Evolutionary conservation across 2,113 vertebrate species (phyloP).

Genomic region (Anas platyrhynchos): DNA sequence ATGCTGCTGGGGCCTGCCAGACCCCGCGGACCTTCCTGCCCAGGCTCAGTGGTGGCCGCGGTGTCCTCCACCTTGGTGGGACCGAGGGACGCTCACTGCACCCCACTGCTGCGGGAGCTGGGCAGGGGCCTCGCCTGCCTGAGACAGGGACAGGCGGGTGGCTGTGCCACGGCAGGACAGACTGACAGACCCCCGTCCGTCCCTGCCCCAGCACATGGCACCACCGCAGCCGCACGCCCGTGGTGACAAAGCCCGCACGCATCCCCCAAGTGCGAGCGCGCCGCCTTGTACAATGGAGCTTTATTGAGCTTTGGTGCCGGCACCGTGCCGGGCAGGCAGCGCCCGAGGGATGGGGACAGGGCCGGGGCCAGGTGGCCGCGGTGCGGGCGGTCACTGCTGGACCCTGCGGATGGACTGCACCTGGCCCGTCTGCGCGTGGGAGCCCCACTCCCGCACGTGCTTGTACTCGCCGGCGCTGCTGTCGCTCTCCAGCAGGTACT

Average conservation of each 20-base stretch:
- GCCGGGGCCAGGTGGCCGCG: fast-evolving
- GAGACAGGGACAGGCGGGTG: background rate
- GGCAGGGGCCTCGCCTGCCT: background rate
- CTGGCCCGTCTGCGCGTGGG: constrained; percentile 91
- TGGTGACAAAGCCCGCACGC: background rate
- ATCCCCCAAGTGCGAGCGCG: background rate
- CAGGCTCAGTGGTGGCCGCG: background rate
- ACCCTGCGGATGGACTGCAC: constrained; percentile 94
- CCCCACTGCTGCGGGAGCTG: fast-evolving
- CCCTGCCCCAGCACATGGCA: fast-evolving
- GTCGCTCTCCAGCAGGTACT: constrained; percentile 94
- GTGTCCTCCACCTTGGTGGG: background rate
- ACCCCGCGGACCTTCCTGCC: background rate
- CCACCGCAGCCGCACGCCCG: fast-evolving
- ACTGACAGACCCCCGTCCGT: no score
- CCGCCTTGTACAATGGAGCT: background rate
- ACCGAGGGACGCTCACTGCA: no score
- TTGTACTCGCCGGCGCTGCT: constrained; percentile 90
- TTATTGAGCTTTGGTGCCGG: constrained; percentile 52
- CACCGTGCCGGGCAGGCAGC: fast-evolving
- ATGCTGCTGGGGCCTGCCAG: background rate
- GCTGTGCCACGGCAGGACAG: background rate
- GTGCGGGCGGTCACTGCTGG: constrained; percentile 82
- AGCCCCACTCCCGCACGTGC: constrained; percentile 90
- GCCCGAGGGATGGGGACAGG: fast-evolving